phyloP scores from a whole-genome alignment of 1,140 invertebrate genomes.

The Daktulosphaira vitifoliae region DNA sequence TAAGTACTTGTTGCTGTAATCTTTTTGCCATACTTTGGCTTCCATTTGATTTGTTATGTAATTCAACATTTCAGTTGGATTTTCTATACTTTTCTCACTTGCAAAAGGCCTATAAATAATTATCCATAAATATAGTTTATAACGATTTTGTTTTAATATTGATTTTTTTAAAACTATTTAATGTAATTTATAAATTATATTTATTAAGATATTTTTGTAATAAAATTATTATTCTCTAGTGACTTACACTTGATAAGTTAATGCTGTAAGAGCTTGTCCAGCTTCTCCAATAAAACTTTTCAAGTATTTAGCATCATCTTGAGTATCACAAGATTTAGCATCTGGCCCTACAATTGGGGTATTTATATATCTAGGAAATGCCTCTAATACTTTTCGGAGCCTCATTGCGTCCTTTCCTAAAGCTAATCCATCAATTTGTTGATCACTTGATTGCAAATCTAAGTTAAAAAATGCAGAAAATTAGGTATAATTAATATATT shows the following conservation, averaged over 20 bases:
- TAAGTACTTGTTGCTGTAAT: conserved; percentile 37
- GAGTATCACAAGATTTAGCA: conserved; percentile 41
- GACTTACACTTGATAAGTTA: conserved; percentile 58
- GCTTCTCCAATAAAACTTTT: conserved; percentile 50
- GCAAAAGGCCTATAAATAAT: conserved; percentile 4
- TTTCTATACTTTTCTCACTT: conserved; percentile 16
- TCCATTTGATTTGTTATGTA: conserved; percentile 36
- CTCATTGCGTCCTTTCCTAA: conserved; percentile 48
- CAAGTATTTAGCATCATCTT: conserved; percentile 47
- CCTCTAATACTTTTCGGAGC: conserved; percentile 50
- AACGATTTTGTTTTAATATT: too few species aligned
- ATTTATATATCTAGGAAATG: conserved; percentile 46
- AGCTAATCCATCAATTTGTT: conserved; percentile 39
- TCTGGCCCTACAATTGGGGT: conserved; percentile 45
- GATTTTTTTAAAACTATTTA: too few species aligned
- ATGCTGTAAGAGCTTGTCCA: conserved; percentile 47
- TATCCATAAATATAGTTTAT: too few species aligned
- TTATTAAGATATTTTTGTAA: too few species aligned
- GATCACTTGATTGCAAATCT: background rate
- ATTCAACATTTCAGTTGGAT: conserved; percentile 11
- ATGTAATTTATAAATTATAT: too few species aligned
- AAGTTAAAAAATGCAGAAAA: background rate
- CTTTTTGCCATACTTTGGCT: conserved; percentile 40
- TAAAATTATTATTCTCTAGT: too few species aligned
- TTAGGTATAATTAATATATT: background rate